Evolutionary conservation across 2,113 vertebrate genomes (phyloP).

Genomic region (Gavia stellata): DNA sequence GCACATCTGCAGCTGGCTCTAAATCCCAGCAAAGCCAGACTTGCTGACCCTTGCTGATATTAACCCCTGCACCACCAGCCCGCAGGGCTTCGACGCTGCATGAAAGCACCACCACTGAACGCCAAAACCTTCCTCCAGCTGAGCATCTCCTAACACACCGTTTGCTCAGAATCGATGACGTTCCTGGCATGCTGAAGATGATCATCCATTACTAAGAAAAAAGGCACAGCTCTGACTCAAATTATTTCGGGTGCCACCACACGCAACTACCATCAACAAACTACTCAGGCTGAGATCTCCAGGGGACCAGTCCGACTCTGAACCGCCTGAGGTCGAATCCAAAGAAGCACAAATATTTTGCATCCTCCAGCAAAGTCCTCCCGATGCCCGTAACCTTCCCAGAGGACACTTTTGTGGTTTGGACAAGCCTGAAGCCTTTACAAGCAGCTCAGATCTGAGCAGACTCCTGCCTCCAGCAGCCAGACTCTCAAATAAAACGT

Average conservation of each 20-base stretch:
- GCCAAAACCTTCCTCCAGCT: background rate
- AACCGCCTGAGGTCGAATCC: background rate
- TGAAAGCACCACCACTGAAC: background rate
- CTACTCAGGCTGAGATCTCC: background rate
- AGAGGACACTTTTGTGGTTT: background rate
- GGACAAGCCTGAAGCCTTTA: background rate
- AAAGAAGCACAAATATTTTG: background rate
- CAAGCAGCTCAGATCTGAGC: background rate
- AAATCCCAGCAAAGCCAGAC: constrained; percentile 7
- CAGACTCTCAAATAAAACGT: background rate
- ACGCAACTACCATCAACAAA: background rate
- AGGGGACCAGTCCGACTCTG: background rate
- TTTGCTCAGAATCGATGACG: background rate
- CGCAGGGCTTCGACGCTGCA: background rate
- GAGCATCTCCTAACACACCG: background rate
- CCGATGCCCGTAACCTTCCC: background rate
- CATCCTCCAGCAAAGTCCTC: constrained; percentile 17
- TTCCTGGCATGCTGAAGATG: background rate
- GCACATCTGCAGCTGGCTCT: constrained; percentile 40
- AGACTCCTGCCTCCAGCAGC: background rate
- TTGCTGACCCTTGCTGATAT: background rate
- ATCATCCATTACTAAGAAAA: background rate
- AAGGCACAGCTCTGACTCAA: constrained; percentile 19
- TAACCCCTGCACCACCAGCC: constrained; percentile 24
- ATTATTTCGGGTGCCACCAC: background rate